Evolutionary conservation across 1,140 invertebrate genomes (phyloP).

Genomic region (Aphelenchoides avenae): DNA sequence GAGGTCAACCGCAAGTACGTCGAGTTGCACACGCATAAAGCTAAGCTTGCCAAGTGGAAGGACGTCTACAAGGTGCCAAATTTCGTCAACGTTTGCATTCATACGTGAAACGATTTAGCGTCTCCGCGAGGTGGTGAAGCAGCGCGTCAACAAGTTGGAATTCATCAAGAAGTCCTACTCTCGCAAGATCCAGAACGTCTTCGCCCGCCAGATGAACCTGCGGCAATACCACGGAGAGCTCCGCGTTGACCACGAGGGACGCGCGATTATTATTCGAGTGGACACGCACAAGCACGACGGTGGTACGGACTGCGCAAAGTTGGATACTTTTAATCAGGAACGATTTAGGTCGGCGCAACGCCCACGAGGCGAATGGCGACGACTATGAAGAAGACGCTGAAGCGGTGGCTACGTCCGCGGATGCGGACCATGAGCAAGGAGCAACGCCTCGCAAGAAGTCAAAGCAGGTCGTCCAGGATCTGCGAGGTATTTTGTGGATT

Average conservation of each 20-base stretch:
- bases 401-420: conserved; percentile 20
- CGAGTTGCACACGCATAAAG: background rate
- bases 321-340: background rate
- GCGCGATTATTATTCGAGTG: conserved; percentile 29
- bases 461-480: conserved; percentile 11
- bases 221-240: conserved; percentile 15
- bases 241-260: conserved; percentile 23
- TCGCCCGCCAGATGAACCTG: conserved; percentile 15
- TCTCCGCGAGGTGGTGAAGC: conserved; percentile 10
- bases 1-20: background rate
- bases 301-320: no score
- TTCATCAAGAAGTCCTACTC: conserved; percentile 11
- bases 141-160: background rate
- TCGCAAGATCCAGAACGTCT: conserved; percentile 12
- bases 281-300: conserved; percentile 25
- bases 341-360: background rate
- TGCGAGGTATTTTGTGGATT: background rate
- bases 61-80: background rate
- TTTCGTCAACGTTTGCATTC: background rate
- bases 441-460: background rate
- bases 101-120: conserved; percentile 2
- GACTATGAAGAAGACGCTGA: conserved; percentile 17
- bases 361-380: background rate
- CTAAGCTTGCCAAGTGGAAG: background rate
- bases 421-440: conserved; percentile 17